Evolutionary conservation across 2,797 vertebrate species (phyloP), one percentile per base, ranked within the genome.

Genomic region (Melanotaenia trifasciata): DNA sequence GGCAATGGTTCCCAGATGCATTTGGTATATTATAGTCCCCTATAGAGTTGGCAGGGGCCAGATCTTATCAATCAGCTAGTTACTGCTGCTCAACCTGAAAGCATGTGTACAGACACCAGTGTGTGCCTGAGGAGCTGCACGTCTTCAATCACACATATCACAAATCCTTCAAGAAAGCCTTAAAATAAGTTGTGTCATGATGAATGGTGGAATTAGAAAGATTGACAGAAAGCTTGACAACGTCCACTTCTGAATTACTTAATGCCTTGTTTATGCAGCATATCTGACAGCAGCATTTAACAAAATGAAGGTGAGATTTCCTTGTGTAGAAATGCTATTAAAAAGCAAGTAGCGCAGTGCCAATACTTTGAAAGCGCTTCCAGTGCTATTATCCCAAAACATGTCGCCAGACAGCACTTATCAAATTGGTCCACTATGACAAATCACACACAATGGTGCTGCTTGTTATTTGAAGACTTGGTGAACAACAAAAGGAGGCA

Each of bases 401-500:
- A 36, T 22, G 38, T 61, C 43, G 66, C 33, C 50, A 58, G 73
- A 75, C 24, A 53, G 50, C 32, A 47, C 64, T 40, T 35, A 45
- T 79, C 45, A 85, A 32, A 78, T 59, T 64, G 54, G 69, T 70
- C 47, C 54, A 54, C 45, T 72, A 36, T 83, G 77, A 77, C 54
- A 74, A 51, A 80, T 78, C 75, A 76, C 54, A 67, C 71, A 65
- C 54, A 63, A 64, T 12, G 45, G 51, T 4, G 5, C 26, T 57
- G 54, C 68, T 47, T 63, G 56, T 67, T 76, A 67, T 73, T 57
- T 72, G 70, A 76, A 60, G 64, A 78, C 72, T 77, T 76, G 54
- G 67, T 56, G 69, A 85, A 83, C 71, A 50, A 51, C 64, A 28
- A 45, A 30, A 30, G 30, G 54, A 80, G 67, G 67, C 68, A 76